These are phyloP conservation scores for Sebastes elongatus DNA, from an alignment of 2,797 vertebrate species.

Conservation along the genomic window DNA sequence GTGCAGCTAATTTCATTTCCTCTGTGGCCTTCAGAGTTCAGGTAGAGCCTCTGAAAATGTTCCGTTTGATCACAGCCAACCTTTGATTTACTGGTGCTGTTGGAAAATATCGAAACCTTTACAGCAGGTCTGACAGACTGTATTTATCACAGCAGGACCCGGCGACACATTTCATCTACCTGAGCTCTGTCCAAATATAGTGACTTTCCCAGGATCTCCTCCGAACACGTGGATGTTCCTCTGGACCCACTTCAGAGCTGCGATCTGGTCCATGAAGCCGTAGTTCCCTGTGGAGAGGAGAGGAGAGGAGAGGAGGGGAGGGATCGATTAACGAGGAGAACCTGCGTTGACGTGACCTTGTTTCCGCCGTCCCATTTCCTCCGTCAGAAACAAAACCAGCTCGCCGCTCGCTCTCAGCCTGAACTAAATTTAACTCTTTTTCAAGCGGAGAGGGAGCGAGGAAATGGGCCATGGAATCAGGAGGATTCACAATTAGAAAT, in stretches of 20 bases:
- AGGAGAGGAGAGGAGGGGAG: neutral
- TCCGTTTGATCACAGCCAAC: too few relatives aligned
- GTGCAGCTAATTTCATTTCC: too few relatives aligned
- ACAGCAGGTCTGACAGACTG: too few relatives aligned
- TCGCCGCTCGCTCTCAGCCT: neutral
- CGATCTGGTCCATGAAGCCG: conserved; percentile 87
- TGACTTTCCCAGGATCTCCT: conserved; percentile 83
- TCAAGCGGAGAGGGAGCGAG: conserved; percentile 12
- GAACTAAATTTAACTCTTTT: conserved; percentile 49
- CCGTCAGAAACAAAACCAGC: conserved; percentile 25
- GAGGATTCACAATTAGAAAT: conserved; percentile 44
- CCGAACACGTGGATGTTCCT: conserved; percentile 83
- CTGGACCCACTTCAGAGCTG: conserved; percentile 85
- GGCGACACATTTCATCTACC: conserved; percentile 37
- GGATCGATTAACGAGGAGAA: neutral
- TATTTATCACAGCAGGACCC: neutral
- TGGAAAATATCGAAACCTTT: too few relatives aligned
- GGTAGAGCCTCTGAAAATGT: too few relatives aligned
- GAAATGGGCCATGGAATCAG: conserved; percentile 46
- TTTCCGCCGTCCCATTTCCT: conserved; percentile 47
- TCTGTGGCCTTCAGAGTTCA: too few relatives aligned
- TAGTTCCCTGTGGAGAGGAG: conserved; percentile 80
- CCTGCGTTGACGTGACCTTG: conserved; percentile 24
- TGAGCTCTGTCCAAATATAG: conserved; percentile 85
- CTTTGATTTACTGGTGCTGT: too few relatives aligned